Evolutionary conservation across 2,888 invertebrate genomes (phyloP), one percentile per base, ranked within the genome.

Genomic region (Epistrophe grossulariae): DNA sequence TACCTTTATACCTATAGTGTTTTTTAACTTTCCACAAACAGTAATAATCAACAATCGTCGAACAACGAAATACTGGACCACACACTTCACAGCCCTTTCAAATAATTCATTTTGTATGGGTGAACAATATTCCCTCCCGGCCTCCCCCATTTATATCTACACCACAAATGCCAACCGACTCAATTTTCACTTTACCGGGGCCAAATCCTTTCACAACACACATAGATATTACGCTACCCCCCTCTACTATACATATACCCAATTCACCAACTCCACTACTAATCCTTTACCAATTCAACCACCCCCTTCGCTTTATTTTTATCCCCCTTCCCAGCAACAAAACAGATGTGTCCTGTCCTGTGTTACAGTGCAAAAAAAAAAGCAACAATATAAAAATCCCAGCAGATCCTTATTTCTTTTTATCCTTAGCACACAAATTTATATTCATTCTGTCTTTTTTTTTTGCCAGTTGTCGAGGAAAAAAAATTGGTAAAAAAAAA

Each of bases 201-300:
- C 76, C 62, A 52, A 73, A 72, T 68, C 73, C 72, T 43, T 72
- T 71, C 50, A 45, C 79, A 59, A 66, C 38, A 66, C 11, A 31
- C 24, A 11, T 31, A 38, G 13, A 68, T 4, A n/a, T 1, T 9
- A 45, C 45, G 45, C 45, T 24, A 35, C 35, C 35, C 45, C 31
- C 7, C 15, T 24, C n/a, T 68, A n/a, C 28, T 1, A 11, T 4
- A n/a, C 4, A 11, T 4, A n/a, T 66, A 17, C 11, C 24, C 45
- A 28, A 66, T 52, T 52, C 50, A 35, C 52, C 52, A 38, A 72
- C 77, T 72, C 77, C 40, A 78, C 72, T 72, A 83, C 83, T 82
- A 78, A 85, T 85, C 82, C 85, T 74, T 78, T 82, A 82, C 82
- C 85, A 78, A 85, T 82, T 85, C 85, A 82, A 62, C 62, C 62